These are phyloP conservation scores for Dreissena polymorpha DNA, from an alignment of 1,140 invertebrate species.

Conservation along the genomic window DNA sequence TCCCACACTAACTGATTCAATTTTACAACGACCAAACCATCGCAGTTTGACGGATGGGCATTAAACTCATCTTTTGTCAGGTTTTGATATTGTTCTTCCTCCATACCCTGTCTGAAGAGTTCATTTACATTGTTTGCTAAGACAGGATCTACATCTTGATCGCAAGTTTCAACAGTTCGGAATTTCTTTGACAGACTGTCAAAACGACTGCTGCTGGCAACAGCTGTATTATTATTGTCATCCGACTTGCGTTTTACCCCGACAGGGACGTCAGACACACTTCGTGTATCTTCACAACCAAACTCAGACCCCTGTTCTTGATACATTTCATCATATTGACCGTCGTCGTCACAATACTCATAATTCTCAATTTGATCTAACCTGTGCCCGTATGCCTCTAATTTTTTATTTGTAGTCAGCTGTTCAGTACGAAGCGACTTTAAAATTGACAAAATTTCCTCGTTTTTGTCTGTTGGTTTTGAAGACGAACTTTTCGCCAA, in stretches of 20 bases:
- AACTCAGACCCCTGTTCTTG: neutral
- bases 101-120: neutral
- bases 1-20: neutral
- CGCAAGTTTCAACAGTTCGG: slow-evolving; percentile 5
- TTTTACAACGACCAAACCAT: slow-evolving; percentile 12
- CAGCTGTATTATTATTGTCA: neutral
- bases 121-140: slow-evolving; percentile 20
- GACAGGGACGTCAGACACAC: too few relatives aligned
- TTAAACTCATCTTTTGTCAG: slow-evolving; percentile 6
- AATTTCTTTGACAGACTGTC: neutral
- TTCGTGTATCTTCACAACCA: neutral
- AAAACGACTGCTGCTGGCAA: slow-evolving; percentile 10
- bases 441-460: too few relatives aligned
- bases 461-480: too few relatives aligned
- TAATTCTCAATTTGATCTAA: neutral
- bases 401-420: neutral
- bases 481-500: too few relatives aligned
- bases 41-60: neutral
- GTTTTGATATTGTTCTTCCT: neutral
- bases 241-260: neutral
- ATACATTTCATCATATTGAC: neutral
- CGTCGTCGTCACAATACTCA: neutral
- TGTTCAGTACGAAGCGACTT: neutral
- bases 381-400: neutral
- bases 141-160: neutral